Conservation (phyloP, 2,888 invertebrate species). For the Camponotus fellah region DNA sequence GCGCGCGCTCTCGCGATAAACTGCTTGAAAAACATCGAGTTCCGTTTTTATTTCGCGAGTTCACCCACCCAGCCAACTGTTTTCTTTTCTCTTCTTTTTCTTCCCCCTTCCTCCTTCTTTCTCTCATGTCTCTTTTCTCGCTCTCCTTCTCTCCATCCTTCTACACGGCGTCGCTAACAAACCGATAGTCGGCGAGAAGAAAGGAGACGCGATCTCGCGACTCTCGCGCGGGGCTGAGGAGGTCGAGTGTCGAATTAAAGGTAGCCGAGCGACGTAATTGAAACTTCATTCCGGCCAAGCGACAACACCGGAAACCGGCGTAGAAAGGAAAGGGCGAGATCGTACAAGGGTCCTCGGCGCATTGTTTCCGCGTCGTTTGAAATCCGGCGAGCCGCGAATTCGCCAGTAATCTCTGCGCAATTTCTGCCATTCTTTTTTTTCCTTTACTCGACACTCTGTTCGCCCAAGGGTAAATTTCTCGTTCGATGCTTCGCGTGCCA, state of each 20-base stretch:
- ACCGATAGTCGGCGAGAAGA: constrained; percentile 22
- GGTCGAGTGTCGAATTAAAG: constrained; percentile 63
- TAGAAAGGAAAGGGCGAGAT: constrained; percentile 20
- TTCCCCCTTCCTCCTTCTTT: neutral
- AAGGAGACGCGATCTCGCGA: constrained; percentile 26
- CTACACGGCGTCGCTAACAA: constrained; percentile 21
- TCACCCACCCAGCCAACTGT: constrained; percentile 48
- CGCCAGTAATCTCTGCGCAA: constrained; percentile 39
- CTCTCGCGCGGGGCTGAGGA: constrained; percentile 23
- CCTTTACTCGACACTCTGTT: neutral
- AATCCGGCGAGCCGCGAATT: constrained; percentile 61
- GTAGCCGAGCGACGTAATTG: constrained; percentile 74
- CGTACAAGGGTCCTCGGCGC: constrained; percentile 60
- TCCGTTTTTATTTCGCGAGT: constrained; percentile 67
- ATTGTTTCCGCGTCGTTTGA: constrained; percentile 64
- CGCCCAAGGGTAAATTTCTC: neutral
- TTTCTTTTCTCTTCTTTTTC: constrained; percentile 12
- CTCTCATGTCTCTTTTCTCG: neutral
- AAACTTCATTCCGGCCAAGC: constrained; percentile 70
- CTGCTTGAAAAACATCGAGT: constrained; percentile 77
- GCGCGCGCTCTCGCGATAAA: constrained; percentile 78
- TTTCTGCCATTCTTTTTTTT: constrained; percentile 13
- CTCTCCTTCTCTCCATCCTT: neutral
- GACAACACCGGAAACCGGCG: constrained; percentile 26
- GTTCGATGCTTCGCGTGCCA: neutral